These are phyloP conservation scores for Trachelus tabidus DNA, from an alignment of 2,888 invertebrate species.

Conservation along the genomic window DNA sequence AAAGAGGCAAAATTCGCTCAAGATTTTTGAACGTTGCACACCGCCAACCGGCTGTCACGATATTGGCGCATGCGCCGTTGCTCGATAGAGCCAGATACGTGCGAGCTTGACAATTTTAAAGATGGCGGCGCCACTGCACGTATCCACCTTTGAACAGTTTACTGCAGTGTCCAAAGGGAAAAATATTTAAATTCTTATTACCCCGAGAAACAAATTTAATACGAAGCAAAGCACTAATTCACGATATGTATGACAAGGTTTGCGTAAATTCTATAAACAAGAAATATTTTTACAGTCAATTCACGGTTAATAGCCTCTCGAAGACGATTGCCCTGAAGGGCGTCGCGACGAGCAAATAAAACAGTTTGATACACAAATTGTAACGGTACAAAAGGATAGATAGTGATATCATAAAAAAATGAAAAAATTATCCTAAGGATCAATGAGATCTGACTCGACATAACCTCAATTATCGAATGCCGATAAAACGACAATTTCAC, in stretches of 20 bases:
- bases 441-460: not conserved
- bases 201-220: not conserved
- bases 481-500: slow-evolving; percentile 42
- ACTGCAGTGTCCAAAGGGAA: not conserved
- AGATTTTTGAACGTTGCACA: not conserved
- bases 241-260: not conserved
- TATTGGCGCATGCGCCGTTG: not conserved
- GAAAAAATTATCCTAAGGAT: not conserved
- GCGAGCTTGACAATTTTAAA: not conserved
- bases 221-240: not conserved
- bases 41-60: not conserved
- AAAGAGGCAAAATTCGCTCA: not conserved
- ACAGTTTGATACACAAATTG: not conserved
- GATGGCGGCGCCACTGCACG: not conserved
- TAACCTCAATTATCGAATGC: not conserved
- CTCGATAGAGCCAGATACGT: not conserved
- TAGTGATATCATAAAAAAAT: not conserved
- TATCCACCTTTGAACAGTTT: not conserved
- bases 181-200: not conserved
- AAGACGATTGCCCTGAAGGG: not conserved
- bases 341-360: not conserved
- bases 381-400: not conserved
- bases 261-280: not conserved
- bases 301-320: not conserved
- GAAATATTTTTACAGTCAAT: not conserved